These are phyloP conservation scores for Macropus fuliginosus DNA, from an alignment of 2,797 vertebrate genomes.

Conservation along the genomic window DNA sequence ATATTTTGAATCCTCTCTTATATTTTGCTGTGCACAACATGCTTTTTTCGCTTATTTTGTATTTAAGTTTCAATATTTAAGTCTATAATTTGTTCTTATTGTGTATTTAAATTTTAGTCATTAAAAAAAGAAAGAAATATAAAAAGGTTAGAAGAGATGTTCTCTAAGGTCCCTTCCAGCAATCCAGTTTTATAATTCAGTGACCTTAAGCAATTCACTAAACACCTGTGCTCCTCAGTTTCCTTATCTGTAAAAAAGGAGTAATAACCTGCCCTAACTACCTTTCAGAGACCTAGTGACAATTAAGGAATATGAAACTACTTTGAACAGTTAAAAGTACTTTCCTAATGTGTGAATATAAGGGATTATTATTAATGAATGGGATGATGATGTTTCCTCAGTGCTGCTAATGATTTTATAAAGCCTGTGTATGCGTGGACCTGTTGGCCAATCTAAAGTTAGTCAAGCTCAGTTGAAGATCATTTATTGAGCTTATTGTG, in stretches of 20 bases:
- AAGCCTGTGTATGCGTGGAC: background rate
- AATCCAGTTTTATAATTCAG: too few species aligned
- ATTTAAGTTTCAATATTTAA: too few species aligned
- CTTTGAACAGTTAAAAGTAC: background rate
- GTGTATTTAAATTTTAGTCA: too few species aligned
- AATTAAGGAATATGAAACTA: background rate
- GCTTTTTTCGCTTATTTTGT: too few species aligned
- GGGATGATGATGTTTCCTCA: background rate
- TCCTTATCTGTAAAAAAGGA: background rate
- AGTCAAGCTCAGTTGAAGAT: background rate
- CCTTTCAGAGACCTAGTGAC: background rate
- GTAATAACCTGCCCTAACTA: background rate
- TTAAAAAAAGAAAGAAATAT: too few species aligned
- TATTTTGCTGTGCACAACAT: too few species aligned
- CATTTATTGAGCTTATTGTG: background rate
- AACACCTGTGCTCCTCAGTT: background rate
- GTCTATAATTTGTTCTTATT: too few species aligned
- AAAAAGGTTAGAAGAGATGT: too few species aligned
- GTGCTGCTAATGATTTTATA: background rate
- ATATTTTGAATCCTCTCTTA: too few species aligned
- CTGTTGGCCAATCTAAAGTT: background rate
- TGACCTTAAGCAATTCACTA: too few species aligned
- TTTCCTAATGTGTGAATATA: background rate
- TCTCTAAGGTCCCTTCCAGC: too few species aligned
- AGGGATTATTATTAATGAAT: background rate